A percentile compares a stretch with the other conserved stretches of the same genome.
Evolutionary conservation across 2,113 vertebrate species (phyloP).

Genomic region (Ceyx cyanopectus): DNA sequence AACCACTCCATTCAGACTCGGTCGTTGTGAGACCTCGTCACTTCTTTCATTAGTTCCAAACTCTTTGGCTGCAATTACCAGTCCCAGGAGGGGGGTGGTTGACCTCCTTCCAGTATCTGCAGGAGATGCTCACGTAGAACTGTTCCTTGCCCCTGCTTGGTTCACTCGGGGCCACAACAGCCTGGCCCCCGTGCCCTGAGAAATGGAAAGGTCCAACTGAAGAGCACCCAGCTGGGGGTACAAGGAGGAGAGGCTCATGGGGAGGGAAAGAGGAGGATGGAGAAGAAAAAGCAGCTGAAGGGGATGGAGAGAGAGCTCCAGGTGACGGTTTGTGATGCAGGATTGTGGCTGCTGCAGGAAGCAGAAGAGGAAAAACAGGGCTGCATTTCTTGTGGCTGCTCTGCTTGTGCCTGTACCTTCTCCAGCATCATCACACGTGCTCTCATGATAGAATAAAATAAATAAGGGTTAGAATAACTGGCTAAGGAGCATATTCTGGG

Average conservation of each 20-base stretch:
- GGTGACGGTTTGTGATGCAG: neutral
- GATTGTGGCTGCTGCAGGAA: neutral
- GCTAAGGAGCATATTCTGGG: neutral
- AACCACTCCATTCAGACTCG: neutral
- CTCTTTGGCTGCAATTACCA: neutral
- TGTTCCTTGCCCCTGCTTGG: neutral
- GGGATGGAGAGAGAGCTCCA: neutral
- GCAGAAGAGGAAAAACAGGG: neutral
- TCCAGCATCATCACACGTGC: fast-evolving
- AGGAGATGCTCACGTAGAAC: neutral
- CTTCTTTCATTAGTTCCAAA: neutral
- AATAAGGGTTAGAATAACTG: neutral
- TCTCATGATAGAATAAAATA: neutral
- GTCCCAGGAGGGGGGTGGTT: neutral
- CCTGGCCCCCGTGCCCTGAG: fast-evolving
- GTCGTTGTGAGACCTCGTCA: neutral
- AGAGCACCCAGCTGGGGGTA: neutral
- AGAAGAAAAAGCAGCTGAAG: neutral
- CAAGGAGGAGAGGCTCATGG: fast-evolving
- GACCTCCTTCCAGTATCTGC: neutral
- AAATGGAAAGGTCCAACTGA: fast-evolving
- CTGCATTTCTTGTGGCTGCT: neutral
- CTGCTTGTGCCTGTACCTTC: neutral
- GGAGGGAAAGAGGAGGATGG: neutral
- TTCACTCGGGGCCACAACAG: fast-evolving